Evolutionary conservation across 2,113 vertebrate genomes (phyloP), one percentile per base, ranked within the genome.

Genomic region (Barbus barbus): DNA sequence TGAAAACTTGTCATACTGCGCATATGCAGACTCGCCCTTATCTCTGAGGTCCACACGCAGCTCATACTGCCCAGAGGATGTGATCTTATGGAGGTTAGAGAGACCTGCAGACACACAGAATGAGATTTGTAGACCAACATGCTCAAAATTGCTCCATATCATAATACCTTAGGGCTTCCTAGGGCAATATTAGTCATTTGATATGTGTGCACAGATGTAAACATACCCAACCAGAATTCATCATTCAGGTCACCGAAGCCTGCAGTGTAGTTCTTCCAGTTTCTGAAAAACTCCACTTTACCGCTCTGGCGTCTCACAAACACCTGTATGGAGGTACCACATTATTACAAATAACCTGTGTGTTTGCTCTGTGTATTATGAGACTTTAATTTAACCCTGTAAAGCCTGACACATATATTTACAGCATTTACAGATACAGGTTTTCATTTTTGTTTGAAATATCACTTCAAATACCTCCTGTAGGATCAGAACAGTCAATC

Each of bases 171-270:
- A 28, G 20, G 31, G 51, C 75, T 56, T 73, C 18, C 33, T 48
- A 9, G 1, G 11, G 36, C 38, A 73, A 77, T 58, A 56, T 13
- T 58, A 14, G 14, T 16, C 46, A 46, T 44, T 22, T 46, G 3
- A 36, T 38, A 9, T 60, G 61, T 41, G 4, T 71, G 53, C 53
- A 73, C 44, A 44, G 41, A 44, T 44, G 41, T 44, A 63, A 51
- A 67, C 89, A 81, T 93, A 98, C 98, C 98, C 11, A 99, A 93
- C 97, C 98, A 99, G 95, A 99, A 99, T 91, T 99, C 98, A 85
- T 97, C 96, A 1, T 90, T 94, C 89, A 92, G 95, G 90, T 99
- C 95, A 44, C 98, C 98, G 80, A 99, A 99, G 2, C 97, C 98
- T 76, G 90, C 90, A 1, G 95, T 93, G 0, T 99, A 99, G 81